phyloP scores from a whole-genome alignment of 2,888 invertebrate genomes.

The Pegoplata infirma region DNA sequence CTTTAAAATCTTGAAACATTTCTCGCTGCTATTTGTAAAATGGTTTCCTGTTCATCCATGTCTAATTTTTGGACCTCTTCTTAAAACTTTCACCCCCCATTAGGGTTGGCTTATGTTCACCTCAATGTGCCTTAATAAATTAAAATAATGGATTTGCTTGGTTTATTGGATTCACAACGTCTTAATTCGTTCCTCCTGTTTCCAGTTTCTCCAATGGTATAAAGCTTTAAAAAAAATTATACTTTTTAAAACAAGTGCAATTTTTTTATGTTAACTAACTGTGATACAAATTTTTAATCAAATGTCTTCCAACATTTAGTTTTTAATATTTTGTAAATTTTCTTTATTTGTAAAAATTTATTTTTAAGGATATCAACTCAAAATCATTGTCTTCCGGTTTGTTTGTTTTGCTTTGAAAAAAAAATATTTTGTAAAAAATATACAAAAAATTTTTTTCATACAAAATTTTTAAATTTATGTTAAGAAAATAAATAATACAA shows the following conservation, averaged over 20 bases:
- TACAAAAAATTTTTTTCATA: constrained; percentile 41
- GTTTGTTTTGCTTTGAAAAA: constrained; percentile 63
- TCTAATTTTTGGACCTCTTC: constrained; percentile 11
- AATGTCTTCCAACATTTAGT: constrained; percentile 35
- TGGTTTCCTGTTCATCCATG: too few relatives aligned
- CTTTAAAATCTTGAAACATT: constrained; percentile 5
- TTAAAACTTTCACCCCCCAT: not conserved
- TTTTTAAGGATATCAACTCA: constrained; percentile 40
- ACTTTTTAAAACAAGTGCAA: constrained; percentile 8
- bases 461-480: constrained; percentile 28
- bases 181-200: not conserved
- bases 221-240: constrained; percentile 43
- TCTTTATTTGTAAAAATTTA: constrained; percentile 30
- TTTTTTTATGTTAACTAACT: constrained; percentile 19
- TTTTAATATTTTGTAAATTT: not conserved
- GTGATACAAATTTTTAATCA: constrained; percentile 41
- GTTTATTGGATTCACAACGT: not conserved
- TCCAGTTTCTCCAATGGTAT: constrained; percentile 4
- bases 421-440: constrained; percentile 46
- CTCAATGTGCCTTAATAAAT: constrained; percentile 40
- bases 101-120: constrained; percentile 27
- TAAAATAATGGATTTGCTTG: constrained; percentile 13
- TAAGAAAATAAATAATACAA: constrained; percentile 16
- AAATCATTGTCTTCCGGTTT: constrained; percentile 64
- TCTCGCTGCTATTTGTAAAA: not conserved